These are phyloP conservation scores for Tokudaia muenninki DNA, from an alignment of 2,797 vertebrate species.

Conservation along the genomic window DNA sequence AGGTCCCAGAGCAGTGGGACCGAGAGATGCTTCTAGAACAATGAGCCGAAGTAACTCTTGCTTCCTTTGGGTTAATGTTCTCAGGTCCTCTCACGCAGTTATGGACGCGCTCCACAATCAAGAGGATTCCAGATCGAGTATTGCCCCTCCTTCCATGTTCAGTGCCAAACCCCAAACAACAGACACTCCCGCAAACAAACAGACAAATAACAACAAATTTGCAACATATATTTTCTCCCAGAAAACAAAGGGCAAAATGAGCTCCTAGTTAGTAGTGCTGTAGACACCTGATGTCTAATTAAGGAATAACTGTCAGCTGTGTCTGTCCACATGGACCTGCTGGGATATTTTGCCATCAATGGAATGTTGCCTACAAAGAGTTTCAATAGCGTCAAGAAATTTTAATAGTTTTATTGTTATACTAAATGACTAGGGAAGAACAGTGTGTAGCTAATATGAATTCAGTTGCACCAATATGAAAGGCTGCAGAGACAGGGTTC, in stretches of 20 bases:
- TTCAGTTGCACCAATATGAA: not conserved
- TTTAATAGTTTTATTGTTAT: constrained; percentile 28
- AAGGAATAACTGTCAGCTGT: not conserved
- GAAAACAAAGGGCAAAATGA: not conserved
- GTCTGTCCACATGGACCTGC: not conserved
- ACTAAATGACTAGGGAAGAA: not conserved
- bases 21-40: not conserved
- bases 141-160: not conserved
- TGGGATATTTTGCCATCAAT: not conserved
- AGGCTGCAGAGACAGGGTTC: not conserved
- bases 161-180: not conserved
- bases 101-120: not conserved
- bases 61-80: not conserved
- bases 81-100: not conserved
- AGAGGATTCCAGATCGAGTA: not conserved
- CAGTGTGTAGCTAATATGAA: not conserved
- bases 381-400: not conserved
- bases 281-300: not conserved
- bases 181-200: not conserved
- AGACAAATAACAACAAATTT: not conserved
- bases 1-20: not conserved
- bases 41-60: not conserved
- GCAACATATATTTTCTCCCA: not conserved
- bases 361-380: constrained; percentile 4
- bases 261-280: not conserved